Evolutionary conservation across 2,797 vertebrate species (phyloP), one percentile per base, ranked within the genome.

Genomic region (Pseudomugil gertrudae): DNA sequence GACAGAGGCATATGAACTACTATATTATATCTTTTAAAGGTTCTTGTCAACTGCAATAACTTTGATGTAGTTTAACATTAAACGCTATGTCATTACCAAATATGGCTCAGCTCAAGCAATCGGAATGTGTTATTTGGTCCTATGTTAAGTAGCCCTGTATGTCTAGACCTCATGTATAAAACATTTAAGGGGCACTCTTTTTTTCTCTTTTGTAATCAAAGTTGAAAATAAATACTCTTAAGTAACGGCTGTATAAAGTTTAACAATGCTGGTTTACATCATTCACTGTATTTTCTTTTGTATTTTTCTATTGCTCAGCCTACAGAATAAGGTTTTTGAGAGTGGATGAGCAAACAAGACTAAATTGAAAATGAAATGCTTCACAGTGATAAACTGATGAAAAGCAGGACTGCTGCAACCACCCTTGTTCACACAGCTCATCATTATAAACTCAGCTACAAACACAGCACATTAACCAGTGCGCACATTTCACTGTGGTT

Each of bases 341-440:
- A 23, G 68, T 59, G 68, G 64, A 66, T 43, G 83, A 74, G 67
- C 69, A 66, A 2, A 56, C 54, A 69, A 58, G n/a, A 80, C 30
- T 72, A 78, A 58, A 53, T 33, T 77, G 50, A 78, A 73, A 82
- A 80, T 73, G 63, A 76, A 84, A 65, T 79, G 90, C 80, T 94
- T 95, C 94, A 95, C 94, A 95, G 93, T 95, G 93, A 89, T 91
- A 81, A 89, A 79, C 84, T 87, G 83, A 85, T 83, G 82, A 86
- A 75, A 85, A 81, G 70, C 70, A 75, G 79, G 83, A 74, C 79
- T 75, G 70, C 86, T 87, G 84, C 78, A 84, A 88, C 68, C 78
- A 63, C 48, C 70, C 52, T 62, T 66, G 40, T 48, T 63, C 74
- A 50, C 74, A 50, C 61, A 62, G 36, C 57, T 78, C 71, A 66